These are phyloP conservation scores for Nineta flava DNA, from an alignment of 2,888 invertebrate genomes.

Conservation along the genomic window DNA sequence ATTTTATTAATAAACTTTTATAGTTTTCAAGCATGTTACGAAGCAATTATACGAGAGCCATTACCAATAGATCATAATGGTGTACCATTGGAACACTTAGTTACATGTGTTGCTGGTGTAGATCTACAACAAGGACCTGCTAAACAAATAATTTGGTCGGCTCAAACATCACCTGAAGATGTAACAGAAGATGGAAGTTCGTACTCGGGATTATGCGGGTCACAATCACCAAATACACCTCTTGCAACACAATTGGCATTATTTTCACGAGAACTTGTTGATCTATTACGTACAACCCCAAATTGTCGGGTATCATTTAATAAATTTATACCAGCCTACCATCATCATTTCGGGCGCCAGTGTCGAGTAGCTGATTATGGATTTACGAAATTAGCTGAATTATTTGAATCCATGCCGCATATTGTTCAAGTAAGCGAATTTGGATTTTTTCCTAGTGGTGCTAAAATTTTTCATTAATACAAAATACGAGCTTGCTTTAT, in stretches of 20 bases:
- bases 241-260: slow-evolving; percentile 57
- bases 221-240: slow-evolving; percentile 43
- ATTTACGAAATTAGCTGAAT: slow-evolving; percentile 81
- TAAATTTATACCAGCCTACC: slow-evolving; percentile 88
- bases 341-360: slow-evolving; percentile 91
- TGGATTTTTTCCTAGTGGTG: background rate
- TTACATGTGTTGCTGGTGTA: slow-evolving; percentile 68
- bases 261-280: slow-evolving; percentile 76
- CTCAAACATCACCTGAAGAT: slow-evolving; percentile 18
- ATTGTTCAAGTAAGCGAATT: slow-evolving; percentile 53
- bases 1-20: background rate
- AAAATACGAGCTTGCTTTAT: too few relatives aligned
- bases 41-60: slow-evolving; percentile 47
- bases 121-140: slow-evolving; percentile 35
- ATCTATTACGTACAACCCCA: slow-evolving; percentile 65
- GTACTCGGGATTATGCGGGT: background rate
- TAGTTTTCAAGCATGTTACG: slow-evolving; percentile 70
- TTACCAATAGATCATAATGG: slow-evolving; percentile 49
- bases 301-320: slow-evolving; percentile 67
- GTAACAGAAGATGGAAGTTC: slow-evolving; percentile 17
- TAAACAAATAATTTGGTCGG: slow-evolving; percentile 36
- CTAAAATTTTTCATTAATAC: too few relatives aligned
- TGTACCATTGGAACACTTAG: slow-evolving; percentile 77
- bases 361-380: slow-evolving; percentile 94
- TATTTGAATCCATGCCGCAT: slow-evolving; percentile 74